Evolutionary conservation across 2,797 vertebrate genomes (phyloP).

Genomic region (Hyperoplus immaculatus): DNA sequence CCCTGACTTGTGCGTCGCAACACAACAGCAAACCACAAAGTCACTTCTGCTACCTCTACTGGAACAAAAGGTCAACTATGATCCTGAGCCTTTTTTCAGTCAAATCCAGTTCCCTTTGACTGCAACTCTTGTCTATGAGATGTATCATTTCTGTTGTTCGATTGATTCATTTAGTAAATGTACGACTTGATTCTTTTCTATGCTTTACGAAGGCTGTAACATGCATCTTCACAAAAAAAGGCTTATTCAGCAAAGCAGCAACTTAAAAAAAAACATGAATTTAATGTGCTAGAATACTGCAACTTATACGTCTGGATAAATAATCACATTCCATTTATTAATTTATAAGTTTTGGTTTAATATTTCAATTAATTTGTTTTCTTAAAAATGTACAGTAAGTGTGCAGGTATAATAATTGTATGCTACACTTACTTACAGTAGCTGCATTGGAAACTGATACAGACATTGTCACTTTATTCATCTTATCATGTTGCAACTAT

Average conservation of each 20-base stretch:
- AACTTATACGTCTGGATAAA: not conserved
- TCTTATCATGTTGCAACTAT: slow-evolving; percentile 8
- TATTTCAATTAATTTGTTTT: not conserved
- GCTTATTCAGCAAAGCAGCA: not conserved
- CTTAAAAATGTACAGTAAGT: not conserved
- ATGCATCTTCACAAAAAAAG: not conserved
- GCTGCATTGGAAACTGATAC: not conserved
- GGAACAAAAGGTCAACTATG: slow-evolving; percentile 72
- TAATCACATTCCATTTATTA: not conserved
- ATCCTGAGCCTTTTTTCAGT: slow-evolving; percentile 57
- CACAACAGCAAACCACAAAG: slow-evolving; percentile 72
- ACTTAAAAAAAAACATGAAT: not conserved
- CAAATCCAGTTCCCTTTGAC: slow-evolving; percentile 50
- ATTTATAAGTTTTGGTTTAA: not conserved
- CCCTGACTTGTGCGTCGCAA: slow-evolving; percentile 56
- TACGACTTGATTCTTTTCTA: not conserved
- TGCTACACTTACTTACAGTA: not conserved
- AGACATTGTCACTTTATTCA: not conserved
- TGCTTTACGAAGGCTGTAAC: not conserved
- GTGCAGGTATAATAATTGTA: not conserved
- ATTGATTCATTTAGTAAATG: not conserved
- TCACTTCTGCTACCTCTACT: slow-evolving; percentile 74
- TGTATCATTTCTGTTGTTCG: not conserved
- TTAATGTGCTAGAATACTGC: not conserved
- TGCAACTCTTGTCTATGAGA: not conserved